Conservation (phyloP, 1,140 invertebrate genomes). For the Aphidius ervi region DNA sequence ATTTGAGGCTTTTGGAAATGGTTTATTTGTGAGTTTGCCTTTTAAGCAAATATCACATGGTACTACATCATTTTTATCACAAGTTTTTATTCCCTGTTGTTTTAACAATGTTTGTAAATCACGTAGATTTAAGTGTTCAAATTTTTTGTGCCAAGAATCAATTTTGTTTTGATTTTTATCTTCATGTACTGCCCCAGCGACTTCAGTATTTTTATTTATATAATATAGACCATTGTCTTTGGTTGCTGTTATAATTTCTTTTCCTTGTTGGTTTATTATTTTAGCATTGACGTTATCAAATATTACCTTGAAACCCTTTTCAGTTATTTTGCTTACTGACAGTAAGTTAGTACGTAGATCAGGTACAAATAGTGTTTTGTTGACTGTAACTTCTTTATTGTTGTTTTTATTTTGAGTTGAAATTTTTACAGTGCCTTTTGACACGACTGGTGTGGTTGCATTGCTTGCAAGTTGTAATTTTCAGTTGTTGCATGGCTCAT, state of each 20-base stretch:
- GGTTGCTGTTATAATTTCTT: no score
- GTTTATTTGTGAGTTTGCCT: conserved; percentile 27
- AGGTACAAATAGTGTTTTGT: no score
- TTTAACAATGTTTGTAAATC: conserved; percentile 16
- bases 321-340: no score
- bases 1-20: conserved; percentile 23
- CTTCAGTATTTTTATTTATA: no score
- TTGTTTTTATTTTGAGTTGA: no score
- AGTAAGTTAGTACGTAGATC: no score
- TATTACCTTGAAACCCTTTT: no score
- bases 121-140: conserved; percentile 25
- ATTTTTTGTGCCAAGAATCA: conserved; percentile 10
- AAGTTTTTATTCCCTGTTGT: conserved; percentile 18
- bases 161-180: neutral
- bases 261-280: no score
- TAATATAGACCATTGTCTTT: no score
- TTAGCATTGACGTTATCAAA: no score
- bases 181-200: no score
- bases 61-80: conserved; percentile 10
- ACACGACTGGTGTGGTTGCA: conserved; percentile 3
- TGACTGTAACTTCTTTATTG: no score
- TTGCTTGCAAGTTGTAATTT: conserved; percentile 19
- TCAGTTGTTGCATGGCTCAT: conserved; percentile 3
- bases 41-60: conserved; percentile 31
- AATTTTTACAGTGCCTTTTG: neutral